Conservation (phyloP, 2,113 vertebrate genomes). For the Anoura caudifer region DNA sequence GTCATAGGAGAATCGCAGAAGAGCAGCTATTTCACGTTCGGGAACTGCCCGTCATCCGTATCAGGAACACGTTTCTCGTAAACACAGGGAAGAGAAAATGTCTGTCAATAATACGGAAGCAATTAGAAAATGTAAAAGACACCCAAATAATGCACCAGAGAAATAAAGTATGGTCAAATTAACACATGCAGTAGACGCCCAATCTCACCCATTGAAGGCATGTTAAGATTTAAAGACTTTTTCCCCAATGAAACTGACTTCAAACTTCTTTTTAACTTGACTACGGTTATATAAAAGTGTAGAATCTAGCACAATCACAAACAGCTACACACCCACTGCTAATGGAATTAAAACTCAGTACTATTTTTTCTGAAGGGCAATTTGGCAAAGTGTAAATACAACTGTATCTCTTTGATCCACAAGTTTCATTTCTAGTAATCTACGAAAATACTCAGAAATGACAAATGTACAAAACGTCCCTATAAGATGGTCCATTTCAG, state of each 20-base stretch:
- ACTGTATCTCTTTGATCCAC: neutral
- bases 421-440: neutral
- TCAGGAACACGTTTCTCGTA: neutral
- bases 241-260: neutral
- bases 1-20: neutral
- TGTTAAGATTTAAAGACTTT: neutral
- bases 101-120: neutral
- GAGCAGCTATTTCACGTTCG: neutral
- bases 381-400: neutral
- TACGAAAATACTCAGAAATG: neutral
- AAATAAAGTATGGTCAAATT: neutral
- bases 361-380: neutral
- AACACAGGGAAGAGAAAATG: neutral
- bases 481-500: neutral
- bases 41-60: neutral
- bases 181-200: neutral
- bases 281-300: neutral
- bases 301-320: neutral
- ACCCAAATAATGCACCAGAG: neutral
- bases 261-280: neutral
- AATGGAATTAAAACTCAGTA: neutral
- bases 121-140: neutral
- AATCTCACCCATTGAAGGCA: neutral
- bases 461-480: neutral
- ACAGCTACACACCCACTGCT: neutral